Evolutionary conservation across 2,888 invertebrate genomes (phyloP).

Genomic region (Ecliptopera silaceata): DNA sequence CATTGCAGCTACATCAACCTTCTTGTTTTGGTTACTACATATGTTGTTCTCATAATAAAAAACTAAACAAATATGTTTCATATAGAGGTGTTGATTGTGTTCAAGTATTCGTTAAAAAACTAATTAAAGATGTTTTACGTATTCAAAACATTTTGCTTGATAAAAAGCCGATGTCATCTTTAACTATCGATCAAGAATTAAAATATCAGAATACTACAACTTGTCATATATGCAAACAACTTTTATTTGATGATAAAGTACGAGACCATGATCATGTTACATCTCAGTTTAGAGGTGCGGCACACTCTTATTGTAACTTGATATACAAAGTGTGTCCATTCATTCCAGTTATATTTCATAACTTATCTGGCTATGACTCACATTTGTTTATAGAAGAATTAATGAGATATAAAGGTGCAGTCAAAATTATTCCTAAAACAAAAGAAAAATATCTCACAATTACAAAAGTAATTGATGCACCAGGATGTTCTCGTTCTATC

Average conservation of each 20-base stretch:
- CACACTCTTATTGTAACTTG: conserved; percentile 11
- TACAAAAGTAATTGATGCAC: too few species aligned
- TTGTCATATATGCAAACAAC: too few species aligned
- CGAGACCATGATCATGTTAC: conserved; percentile 14
- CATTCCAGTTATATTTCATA: conserved; percentile 11
- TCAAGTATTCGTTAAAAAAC: not conserved
- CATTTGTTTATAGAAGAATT: too few species aligned
- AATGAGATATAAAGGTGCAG: too few species aligned
- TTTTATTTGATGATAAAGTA: conserved; percentile 10
- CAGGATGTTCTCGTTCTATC: not conserved
- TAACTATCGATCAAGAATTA: not conserved
- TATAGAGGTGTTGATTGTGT: conserved; percentile 8
- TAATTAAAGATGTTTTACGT: not conserved
- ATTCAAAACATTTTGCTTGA: not conserved
- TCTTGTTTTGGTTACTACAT: conserved; percentile 2
- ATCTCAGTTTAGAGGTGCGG: conserved; percentile 3
- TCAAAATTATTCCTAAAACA: too few species aligned
- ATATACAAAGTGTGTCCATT: conserved; percentile 4
- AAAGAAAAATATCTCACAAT: too few species aligned
- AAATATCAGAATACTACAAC: not conserved
- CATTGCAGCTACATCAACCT: not conserved
- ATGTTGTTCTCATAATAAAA: conserved; percentile 1
- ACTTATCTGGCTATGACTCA: conserved; percentile 9
- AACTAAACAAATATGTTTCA: too few species aligned
- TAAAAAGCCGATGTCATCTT: not conserved